A percentile compares a stretch with the other conserved stretches of the same genome.
phyloP scores from a whole-genome alignment of 2,888 invertebrate species.

The Mantis religiosa region DNA sequence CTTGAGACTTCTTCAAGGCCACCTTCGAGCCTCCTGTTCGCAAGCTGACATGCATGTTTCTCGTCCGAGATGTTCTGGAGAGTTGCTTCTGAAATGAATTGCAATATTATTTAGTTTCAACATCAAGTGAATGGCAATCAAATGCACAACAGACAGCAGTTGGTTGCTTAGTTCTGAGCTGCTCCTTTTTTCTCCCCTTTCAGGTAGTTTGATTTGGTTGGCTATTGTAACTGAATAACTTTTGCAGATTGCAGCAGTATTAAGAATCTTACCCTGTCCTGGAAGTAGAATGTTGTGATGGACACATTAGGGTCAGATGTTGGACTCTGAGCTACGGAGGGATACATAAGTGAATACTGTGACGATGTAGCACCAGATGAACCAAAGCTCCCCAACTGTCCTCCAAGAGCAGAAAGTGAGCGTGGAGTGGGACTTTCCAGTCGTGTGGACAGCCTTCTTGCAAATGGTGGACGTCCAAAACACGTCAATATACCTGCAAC shows the following conservation, averaged over 20 bases:
- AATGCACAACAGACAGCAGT: no score
- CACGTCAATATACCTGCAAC: conserved; percentile 67
- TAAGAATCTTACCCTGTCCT: conserved; percentile 60
- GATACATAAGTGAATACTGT: conserved; percentile 35
- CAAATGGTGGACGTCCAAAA: conserved; percentile 72
- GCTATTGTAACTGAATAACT: neutral
- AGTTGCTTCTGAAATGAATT: neutral
- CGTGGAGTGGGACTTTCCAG: conserved; percentile 75
- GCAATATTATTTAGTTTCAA: no score
- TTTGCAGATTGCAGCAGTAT: neutral
- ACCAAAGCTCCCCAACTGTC: conserved; percentile 28
- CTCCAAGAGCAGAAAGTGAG: conserved; percentile 67
- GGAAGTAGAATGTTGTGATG: conserved; percentile 75
- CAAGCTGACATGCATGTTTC: conserved; percentile 19
- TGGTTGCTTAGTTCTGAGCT: no score
- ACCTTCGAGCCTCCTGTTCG: conserved; percentile 16
- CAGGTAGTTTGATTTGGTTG: no score
- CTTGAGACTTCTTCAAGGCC: conserved; percentile 50
- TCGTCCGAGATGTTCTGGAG: conserved; percentile 9
- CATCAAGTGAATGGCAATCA: no score
- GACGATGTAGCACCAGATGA: neutral
- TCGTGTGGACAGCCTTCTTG: conserved; percentile 63
- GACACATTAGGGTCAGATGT: conserved; percentile 45
- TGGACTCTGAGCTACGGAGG: conserved; percentile 41
- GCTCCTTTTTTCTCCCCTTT: no score